These are phyloP conservation scores for Gymnopithys bicolor DNA, from an alignment of 2,797 vertebrate species.

Conservation along the genomic window DNA sequence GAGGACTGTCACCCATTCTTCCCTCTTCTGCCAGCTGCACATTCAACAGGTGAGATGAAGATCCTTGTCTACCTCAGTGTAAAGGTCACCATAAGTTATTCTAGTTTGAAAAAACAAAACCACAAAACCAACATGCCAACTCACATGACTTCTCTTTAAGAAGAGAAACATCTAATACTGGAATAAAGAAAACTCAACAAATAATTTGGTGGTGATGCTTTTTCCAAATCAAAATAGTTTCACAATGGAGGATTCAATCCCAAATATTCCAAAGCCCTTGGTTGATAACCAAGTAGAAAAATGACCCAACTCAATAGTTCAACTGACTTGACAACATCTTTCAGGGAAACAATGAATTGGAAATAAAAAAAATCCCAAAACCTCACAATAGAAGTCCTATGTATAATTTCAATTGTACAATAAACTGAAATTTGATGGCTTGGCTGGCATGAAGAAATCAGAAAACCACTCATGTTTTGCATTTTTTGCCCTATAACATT, in stretches of 20 bases:
- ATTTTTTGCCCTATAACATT: not conserved
- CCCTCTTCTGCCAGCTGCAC: not conserved
- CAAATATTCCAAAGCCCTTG: not conserved
- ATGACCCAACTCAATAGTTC: not conserved
- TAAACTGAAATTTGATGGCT: not conserved
- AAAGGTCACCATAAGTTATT: not conserved
- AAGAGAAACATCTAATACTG: not conserved
- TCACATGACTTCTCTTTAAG: not conserved
- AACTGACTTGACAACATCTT: not conserved
- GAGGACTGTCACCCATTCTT: not conserved
- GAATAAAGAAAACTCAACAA: not conserved
- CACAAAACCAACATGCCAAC: not conserved
- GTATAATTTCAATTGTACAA: not conserved
- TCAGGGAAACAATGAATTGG: not conserved
- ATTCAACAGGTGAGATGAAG: not conserved
- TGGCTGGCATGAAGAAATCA: not conserved
- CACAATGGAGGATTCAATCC: not conserved
- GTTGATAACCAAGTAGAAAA: constrained; percentile 9
- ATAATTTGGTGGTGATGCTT: not conserved
- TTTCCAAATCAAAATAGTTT: constrained; percentile 15
- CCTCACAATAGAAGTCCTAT: not conserved
- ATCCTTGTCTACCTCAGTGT: not conserved
- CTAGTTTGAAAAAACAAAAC: not conserved
- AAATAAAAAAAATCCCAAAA: not conserved
- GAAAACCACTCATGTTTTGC: not conserved